Percentiles rank a stretch among this genome's conserved stretches.
phyloP scores from a whole-genome alignment of 30 jellyfish, hydroid and myxozoan genomes.

The Aurelia coerulea region DNA sequence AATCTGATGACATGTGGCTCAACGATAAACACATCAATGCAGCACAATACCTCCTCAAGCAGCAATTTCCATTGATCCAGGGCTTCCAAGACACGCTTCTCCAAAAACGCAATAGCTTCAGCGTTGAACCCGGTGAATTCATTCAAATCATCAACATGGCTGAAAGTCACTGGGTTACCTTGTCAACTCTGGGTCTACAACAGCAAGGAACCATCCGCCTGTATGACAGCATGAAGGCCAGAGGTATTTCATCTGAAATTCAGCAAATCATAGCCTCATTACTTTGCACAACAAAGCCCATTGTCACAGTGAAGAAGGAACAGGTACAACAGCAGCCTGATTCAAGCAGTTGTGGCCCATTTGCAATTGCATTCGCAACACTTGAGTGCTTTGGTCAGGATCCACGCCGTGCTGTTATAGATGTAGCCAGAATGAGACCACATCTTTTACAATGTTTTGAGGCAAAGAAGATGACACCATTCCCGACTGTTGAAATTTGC shows the following conservation, averaged over 20 bases:
- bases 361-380: slow-evolving; percentile 20
- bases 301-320: neutral
- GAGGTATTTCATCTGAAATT: neutral
- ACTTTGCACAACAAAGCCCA: neutral
- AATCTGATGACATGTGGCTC: slow-evolving; percentile 30
- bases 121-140: slow-evolving; percentile 15
- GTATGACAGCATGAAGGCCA: slow-evolving; percentile 13
- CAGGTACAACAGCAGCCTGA: slow-evolving; percentile 15
- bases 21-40: slow-evolving; percentile 27
- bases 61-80: slow-evolving; percentile 20
- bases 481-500: slow-evolving; percentile 11
- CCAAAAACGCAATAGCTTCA: neutral
- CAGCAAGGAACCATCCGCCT: neutral
- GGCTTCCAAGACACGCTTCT: neutral
- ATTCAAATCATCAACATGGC: slow-evolving; percentile 14
- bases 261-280: neutral
- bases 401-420: too few species aligned
- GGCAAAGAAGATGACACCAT: too few species aligned
- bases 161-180: slow-evolving; percentile 16
- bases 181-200: slow-evolving; percentile 1
- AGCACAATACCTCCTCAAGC: slow-evolving; percentile 26
- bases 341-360: slow-evolving; percentile 12
- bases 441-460: too few species aligned
- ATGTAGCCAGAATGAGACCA: too few species aligned
- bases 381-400: neutral